Percentiles rank a stretch among this genome's conserved stretches.
These are phyloP conservation scores for Lampris megalopsis DNA, from an alignment of 2,113 vertebrate genomes.

Conservation along the genomic window DNA sequence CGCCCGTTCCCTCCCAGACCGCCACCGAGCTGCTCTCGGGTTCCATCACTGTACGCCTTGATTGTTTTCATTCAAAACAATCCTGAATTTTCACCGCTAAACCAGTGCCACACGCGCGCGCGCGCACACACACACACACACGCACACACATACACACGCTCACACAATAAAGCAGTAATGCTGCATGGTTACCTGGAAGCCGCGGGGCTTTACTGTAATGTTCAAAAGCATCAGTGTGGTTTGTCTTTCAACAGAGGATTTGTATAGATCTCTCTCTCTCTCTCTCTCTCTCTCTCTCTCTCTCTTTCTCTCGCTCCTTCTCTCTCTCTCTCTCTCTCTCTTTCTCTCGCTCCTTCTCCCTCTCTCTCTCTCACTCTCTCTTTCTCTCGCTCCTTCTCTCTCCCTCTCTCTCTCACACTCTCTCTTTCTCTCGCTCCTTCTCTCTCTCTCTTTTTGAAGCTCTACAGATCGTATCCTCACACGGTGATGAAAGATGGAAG, in stretches of 20 bases:
- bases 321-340: not conserved
- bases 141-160: not conserved
- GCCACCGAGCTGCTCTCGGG: slow-evolving; percentile 33
- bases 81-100: slow-evolving; percentile 1
- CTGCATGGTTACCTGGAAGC: slow-evolving; percentile 27
- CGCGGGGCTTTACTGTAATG: slow-evolving; percentile 29
- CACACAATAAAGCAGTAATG: not conserved
- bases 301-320: slow-evolving; percentile 9
- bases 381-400: too few species aligned
- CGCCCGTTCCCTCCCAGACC: slow-evolving; percentile 26
- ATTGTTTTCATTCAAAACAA: slow-evolving; percentile 39
- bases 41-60: slow-evolving; percentile 15
- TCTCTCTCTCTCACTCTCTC: too few species aligned
- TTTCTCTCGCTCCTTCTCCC: too few species aligned
- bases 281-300: slow-evolving; percentile 1
- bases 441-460: too few species aligned
- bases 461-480: too few species aligned
- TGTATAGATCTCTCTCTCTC: not conserved
- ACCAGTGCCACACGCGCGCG: slow-evolving; percentile 20
- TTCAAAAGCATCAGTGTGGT: slow-evolving; percentile 29
- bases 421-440: too few species aligned
- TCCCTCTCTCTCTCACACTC: too few species aligned
- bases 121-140: not conserved
- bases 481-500: too few species aligned
- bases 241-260: slow-evolving; percentile 46